These are phyloP conservation scores for Pollenia amentaria DNA, from an alignment of 2,888 invertebrate species.

Conservation along the genomic window DNA sequence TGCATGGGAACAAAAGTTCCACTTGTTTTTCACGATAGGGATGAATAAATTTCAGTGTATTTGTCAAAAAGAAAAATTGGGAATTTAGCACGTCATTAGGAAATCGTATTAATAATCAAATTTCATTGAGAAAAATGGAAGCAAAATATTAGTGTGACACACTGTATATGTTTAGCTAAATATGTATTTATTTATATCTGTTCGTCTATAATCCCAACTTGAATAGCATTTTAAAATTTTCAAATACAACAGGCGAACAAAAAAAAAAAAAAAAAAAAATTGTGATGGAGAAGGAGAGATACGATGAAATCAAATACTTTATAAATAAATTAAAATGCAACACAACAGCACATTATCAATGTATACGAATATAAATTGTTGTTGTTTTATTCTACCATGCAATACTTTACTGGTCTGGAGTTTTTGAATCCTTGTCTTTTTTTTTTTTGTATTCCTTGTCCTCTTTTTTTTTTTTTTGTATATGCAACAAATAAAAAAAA, in stretches of 20 bases:
- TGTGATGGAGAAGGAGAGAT: slow-evolving; percentile 5
- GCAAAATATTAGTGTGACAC: too few species aligned
- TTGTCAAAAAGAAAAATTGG: too few species aligned
- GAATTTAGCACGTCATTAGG: too few species aligned
- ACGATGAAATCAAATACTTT: slow-evolving; percentile 72
- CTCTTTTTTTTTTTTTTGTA: slow-evolving; percentile 12
- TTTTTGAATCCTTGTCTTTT: slow-evolving; percentile 39
- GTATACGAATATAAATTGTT: slow-evolving; percentile 14
- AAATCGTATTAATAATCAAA: too few species aligned
- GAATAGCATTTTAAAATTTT: slow-evolving; percentile 46
- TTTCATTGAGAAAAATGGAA: too few species aligned
- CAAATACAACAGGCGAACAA: slow-evolving; percentile 11
- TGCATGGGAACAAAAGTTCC: too few species aligned
- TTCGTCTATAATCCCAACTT: slow-evolving; percentile 35
- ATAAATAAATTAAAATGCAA: slow-evolving; percentile 74
- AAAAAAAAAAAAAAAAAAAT: background rate
- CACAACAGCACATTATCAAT: slow-evolving; percentile 70
- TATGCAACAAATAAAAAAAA: slow-evolving; percentile 56
- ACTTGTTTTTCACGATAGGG: too few species aligned
- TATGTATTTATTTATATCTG: background rate
- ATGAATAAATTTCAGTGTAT: too few species aligned
- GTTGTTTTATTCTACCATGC: slow-evolving; percentile 7
- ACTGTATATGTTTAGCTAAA: background rate
- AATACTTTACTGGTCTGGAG: slow-evolving; percentile 19
- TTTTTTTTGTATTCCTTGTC: background rate